Conservation (phyloP, 2,888 invertebrate genomes). For the Mongoloraphidia duomilia region DNA sequence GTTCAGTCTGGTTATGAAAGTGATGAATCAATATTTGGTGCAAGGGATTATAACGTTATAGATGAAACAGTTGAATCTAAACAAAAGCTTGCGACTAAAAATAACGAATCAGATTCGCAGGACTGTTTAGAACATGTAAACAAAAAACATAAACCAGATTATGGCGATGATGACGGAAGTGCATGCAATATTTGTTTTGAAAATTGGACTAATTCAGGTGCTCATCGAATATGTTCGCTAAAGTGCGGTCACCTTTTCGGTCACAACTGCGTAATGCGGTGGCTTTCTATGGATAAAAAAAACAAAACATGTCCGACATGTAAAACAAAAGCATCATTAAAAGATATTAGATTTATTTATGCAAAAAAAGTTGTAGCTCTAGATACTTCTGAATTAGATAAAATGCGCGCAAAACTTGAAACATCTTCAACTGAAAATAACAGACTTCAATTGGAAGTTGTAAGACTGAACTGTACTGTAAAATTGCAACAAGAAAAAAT, state of each 20-base stretch:
- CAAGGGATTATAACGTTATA: too few species aligned
- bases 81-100: too few species aligned
- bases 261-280: slow-evolving; percentile 57
- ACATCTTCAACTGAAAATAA: slow-evolving; percentile 40
- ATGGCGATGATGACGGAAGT: slow-evolving; percentile 49
- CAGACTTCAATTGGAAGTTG: slow-evolving; percentile 46
- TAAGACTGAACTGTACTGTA: slow-evolving; percentile 30
- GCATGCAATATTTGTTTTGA: slow-evolving; percentile 83
- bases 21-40: too few species aligned
- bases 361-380: slow-evolving; percentile 59
- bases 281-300: slow-evolving; percentile 44
- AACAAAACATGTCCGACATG: slow-evolving; percentile 77
- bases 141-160: slow-evolving; percentile 10
- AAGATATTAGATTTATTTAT: slow-evolving; percentile 65
- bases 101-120: too few species aligned
- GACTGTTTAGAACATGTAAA: too few species aligned
- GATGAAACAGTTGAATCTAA: too few species aligned
- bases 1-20: too few species aligned
- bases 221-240: slow-evolving; percentile 72
- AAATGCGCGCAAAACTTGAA: slow-evolving; percentile 46
- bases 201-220: slow-evolving; percentile 72
- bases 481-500: slow-evolving; percentile 29
- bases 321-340: slow-evolving; percentile 52
- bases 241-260: slow-evolving; percentile 92
- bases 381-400: slow-evolving; percentile 64